These are phyloP conservation scores for Aspidapion aeneum DNA, from an alignment of 2,888 invertebrate species.

Conservation along the genomic window DNA sequence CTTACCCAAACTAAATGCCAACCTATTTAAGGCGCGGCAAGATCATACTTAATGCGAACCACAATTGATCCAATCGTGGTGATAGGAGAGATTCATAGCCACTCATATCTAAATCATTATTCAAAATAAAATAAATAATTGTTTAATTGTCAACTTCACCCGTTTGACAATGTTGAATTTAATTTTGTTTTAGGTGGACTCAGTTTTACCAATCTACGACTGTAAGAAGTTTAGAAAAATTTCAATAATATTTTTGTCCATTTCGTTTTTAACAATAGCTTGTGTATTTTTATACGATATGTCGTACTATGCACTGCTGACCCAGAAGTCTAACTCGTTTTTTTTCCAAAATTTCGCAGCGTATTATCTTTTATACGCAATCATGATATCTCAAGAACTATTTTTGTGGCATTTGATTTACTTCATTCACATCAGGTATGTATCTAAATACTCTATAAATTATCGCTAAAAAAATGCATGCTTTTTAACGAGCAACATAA, in stretches of 20 bases:
- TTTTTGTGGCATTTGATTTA: slow-evolving; percentile 58
- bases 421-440: slow-evolving; percentile 54
- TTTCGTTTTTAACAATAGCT: slow-evolving; percentile 10
- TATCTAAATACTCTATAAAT: too few species aligned
- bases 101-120: too few species aligned
- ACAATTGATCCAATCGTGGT: too few species aligned
- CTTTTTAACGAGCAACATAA: too few species aligned
- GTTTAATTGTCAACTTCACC: too few species aligned
- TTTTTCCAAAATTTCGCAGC: slow-evolving; percentile 55
- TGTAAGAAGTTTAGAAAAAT: slow-evolving; percentile 16
- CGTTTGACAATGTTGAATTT: too few species aligned
- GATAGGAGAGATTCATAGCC: too few species aligned
- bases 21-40: too few species aligned
- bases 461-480: too few species aligned
- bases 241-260: slow-evolving; percentile 23
- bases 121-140: too few species aligned
- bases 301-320: slow-evolving; percentile 18
- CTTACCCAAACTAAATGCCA: too few species aligned
- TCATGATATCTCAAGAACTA: slow-evolving; percentile 56
- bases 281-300: slow-evolving; percentile 27
- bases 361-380: slow-evolving; percentile 57
- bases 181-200: slow-evolving; percentile 31
- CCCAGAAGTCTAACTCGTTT: slow-evolving; percentile 35
- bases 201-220: slow-evolving; percentile 24
- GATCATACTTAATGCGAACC: too few species aligned